Base-by-base conservation (phyloP, 2,113 vertebrate species). In the Sylvilagus bachmani region DNA sequence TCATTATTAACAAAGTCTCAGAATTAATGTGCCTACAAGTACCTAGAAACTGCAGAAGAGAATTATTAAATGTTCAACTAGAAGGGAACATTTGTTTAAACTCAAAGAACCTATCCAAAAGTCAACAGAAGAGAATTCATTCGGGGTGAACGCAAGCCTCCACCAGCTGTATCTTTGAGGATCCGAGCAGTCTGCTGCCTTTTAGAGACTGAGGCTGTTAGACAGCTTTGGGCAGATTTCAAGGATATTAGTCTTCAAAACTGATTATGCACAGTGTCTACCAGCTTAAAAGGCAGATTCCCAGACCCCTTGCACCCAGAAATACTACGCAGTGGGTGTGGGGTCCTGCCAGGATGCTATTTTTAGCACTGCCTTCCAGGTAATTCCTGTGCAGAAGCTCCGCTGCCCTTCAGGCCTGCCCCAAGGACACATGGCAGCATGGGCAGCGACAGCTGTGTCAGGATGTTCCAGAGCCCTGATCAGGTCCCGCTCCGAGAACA, bases 401-500 rank as follows among this genome's bases (percentile, higher is more conserved):
- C 29, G 31, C 17, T 33, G 44, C 67, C 73, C 17, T 44, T 7
- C 83, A 70, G 77, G 10, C 8, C 19, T 69, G 33, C 62, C 90
- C 81, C 22, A 74, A 93, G 90, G 55, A 92, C 1, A 95, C 38
- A 66, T 16, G 31, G 21, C 61, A 44, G 3, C 1, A 44, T 55
- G 24, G 58, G n/a, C 90, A 14, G 9, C 49, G 83, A 90, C 53
- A 70, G 67, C 75, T 84, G 31, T 77, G 29, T 51, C 75, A 67
- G 51, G 27, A 95, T 31, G 14, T n/a, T 79, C 49, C 31, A 86
- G 70, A 90, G 38, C 5, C 55, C n/a, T 3, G 29, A 80, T 44
- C 44, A 86, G 75, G 75, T 14, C 10, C 19, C 62, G 36, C 61
- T 91, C 81, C 21, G 69, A 93, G 90, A 61, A 93, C 1, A 95